Conservation (phyloP, 1,140 invertebrate genomes). For the Ruditapes philippinarum region DNA sequence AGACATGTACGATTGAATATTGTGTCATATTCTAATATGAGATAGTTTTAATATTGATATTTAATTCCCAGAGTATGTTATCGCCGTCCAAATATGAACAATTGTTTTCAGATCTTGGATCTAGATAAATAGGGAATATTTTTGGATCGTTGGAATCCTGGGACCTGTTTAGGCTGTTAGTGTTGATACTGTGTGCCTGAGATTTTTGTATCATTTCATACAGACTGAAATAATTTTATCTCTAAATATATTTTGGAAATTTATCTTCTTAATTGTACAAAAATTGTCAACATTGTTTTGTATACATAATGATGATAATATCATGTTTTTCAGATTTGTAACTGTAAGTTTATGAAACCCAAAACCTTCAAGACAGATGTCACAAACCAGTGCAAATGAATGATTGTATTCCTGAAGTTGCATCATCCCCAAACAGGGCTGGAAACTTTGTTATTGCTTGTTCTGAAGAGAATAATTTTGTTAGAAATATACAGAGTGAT, state of each 20-base stretch:
- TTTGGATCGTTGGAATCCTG: no score
- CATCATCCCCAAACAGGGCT: slow-evolving; percentile 5
- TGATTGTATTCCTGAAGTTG: not conserved
- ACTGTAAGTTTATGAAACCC: not conserved
- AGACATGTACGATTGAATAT: no score
- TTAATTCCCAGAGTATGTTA: no score
- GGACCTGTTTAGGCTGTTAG: no score
- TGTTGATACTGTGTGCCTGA: no score
- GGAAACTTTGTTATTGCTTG: slow-evolving; percentile 44
- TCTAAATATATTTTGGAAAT: not conserved
- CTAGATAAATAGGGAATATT: no score
- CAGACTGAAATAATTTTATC: not conserved
- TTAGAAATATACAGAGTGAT: not conserved
- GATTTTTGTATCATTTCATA: not conserved
- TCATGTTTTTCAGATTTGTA: not conserved
- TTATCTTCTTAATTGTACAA: not conserved
- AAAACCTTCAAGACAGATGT: not conserved
- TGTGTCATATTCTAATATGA: no score
- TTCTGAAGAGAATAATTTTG: not conserved
- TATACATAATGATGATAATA: not conserved
- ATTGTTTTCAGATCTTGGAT: no score
- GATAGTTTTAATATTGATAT: no score
- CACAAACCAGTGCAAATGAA: not conserved
- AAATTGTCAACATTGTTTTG: not conserved
- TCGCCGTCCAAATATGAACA: no score